Percentiles rank a stretch among this genome's conserved stretches.
These are phyloP conservation scores for Morus bassanus DNA, from an alignment of 2,797 vertebrate species.

Conservation along the genomic window DNA sequence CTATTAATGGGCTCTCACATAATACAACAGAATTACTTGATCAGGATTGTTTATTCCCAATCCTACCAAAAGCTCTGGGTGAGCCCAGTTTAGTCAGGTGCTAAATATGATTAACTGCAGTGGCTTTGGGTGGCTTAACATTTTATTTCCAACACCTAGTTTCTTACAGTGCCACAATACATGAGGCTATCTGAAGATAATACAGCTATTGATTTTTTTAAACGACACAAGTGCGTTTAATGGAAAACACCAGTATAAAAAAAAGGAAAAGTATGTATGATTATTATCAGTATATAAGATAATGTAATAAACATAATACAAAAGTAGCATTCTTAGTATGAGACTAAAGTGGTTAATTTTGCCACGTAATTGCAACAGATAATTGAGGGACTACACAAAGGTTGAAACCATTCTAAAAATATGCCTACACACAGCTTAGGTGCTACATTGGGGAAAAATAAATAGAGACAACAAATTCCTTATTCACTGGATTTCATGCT, in stretches of 20 bases:
- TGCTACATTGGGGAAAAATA: not conserved
- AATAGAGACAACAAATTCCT: not conserved
- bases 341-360: not conserved
- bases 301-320: not conserved
- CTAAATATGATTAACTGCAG: conserved; percentile 23
- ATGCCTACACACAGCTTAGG: not conserved
- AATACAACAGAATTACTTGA: not conserved
- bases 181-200: not conserved
- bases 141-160: conserved; percentile 15
- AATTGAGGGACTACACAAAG: not conserved
- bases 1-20: not conserved
- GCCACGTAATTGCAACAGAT: not conserved
- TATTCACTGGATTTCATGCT: not conserved
- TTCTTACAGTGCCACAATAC: not conserved
- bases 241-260: not conserved
- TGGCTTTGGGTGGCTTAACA: conserved; percentile 5
- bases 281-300: not conserved
- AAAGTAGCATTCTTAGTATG: not conserved
- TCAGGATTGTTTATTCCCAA: not conserved
- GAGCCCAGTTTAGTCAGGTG: conserved; percentile 5
- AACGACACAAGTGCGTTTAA: not conserved
- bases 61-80: not conserved
- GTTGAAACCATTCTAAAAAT: not conserved
- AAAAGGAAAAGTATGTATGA: not conserved
- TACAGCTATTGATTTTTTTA: not conserved